A percentile compares a stretch with the other conserved stretches of the same genome.
These are phyloP conservation scores for Microplitis manilae DNA, from an alignment of 2,888 invertebrate species.

Conservation along the genomic window DNA sequence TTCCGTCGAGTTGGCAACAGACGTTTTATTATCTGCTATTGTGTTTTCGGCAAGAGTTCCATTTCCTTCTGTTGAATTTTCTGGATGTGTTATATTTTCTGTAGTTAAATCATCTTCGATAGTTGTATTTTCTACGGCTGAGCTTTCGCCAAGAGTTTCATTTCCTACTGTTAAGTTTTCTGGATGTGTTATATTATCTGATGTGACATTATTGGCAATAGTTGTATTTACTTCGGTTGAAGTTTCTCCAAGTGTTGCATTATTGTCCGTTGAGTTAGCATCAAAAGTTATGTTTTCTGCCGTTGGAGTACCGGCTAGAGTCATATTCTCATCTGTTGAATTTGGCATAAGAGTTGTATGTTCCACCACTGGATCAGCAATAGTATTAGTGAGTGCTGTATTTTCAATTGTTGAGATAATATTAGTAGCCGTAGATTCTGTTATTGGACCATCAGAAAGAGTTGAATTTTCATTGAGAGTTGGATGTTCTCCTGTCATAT, in stretches of 20 bases:
- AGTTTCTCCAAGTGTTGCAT: neutral
- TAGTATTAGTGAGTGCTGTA: too few relatives aligned
- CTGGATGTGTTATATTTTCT: too few relatives aligned
- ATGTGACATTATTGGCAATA: neutral
- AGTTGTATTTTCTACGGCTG: neutral
- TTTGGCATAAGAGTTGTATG: neutral
- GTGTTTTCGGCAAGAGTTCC: neutral
- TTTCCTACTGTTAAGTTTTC: neutral
- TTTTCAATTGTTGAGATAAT: too few relatives aligned
- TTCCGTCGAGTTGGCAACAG: neutral
- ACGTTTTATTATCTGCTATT: neutral
- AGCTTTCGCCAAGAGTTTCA: neutral
- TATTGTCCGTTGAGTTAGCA: neutral
- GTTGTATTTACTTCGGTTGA: neutral
- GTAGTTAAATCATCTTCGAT: too few relatives aligned
- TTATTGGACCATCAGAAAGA: too few relatives aligned
- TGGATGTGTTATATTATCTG: neutral
- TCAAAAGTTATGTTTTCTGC: neutral
- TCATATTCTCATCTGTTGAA: neutral
- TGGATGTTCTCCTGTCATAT: too few relatives aligned
- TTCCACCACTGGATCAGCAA: neutral
- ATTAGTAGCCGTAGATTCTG: too few relatives aligned
- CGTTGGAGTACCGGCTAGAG: neutral
- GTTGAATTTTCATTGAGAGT: too few relatives aligned
- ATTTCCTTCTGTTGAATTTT: neutral